A percentile compares a stretch with the other conserved stretches of the same genome.
phyloP scores from a whole-genome alignment of 2,113 vertebrate genomes.

The Xenopus laevis region DNA sequence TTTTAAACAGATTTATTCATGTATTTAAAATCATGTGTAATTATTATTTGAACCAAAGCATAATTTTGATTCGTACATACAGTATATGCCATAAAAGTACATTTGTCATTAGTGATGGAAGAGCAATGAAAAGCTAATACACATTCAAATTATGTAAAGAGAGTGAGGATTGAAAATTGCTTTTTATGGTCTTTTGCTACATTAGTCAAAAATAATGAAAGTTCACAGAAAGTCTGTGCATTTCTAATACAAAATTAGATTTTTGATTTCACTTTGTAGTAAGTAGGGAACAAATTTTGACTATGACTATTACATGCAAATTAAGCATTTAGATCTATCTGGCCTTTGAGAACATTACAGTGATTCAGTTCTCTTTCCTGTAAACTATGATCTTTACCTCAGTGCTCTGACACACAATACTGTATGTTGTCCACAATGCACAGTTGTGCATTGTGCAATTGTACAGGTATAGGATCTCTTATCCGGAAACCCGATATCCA shows the following conservation, averaged over 20 bases:
- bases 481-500: no score
- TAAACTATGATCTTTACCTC: neutral
- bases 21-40: constrained; percentile 41
- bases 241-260: neutral
- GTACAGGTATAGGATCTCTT: no score
- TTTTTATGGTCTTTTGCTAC: constrained; percentile 1
- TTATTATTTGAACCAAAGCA: constrained; percentile 25
- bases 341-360: neutral
- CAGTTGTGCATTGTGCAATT: no score
- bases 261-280: neutral
- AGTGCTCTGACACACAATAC: no score
- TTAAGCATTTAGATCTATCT: neutral
- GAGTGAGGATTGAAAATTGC: constrained; percentile 20
- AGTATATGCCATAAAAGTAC: constrained; percentile 20
- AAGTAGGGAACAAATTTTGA: neutral
- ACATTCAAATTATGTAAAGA: constrained; percentile 30
- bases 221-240: constrained; percentile 10
- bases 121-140: constrained; percentile 31
- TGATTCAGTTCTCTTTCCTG: neutral
- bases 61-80: neutral
- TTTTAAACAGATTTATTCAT: constrained; percentile 35
- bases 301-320: constrained; percentile 3
- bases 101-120: constrained; percentile 35
- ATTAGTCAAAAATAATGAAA: constrained; percentile 26
- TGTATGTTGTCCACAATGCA: no score